These are phyloP conservation scores for Chaetorhynchus papuensis DNA, from an alignment of 2,113 vertebrate species.

Conservation along the genomic window DNA sequence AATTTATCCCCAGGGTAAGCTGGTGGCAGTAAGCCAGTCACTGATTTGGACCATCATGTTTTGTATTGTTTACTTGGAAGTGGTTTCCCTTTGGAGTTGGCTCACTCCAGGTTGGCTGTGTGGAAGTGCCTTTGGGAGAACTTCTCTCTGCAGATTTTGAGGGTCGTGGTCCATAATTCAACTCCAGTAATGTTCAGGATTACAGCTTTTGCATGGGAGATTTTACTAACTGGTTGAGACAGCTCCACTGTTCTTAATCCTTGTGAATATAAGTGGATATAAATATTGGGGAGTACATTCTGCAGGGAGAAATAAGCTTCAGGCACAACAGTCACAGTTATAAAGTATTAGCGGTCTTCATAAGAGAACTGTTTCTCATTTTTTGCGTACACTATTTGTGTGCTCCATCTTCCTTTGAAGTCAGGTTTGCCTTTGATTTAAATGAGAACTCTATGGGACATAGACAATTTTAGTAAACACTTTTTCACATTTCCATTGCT, in stretches of 20 bases:
- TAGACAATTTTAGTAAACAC: neutral
- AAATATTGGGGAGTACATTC: conserved; percentile 6
- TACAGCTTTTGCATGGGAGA: neutral
- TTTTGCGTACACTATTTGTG: neutral
- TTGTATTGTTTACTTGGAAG: neutral
- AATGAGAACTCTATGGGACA: neutral
- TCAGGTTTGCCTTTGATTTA: neutral
- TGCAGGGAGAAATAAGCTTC: neutral
- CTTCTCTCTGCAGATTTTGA: neutral
- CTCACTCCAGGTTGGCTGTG: neutral
- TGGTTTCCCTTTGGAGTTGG: neutral
- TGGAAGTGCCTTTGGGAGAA: neutral
- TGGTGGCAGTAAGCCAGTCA: neutral
- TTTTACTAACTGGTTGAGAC: conserved; percentile 13
- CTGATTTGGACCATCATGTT: neutral
- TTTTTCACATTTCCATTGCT: neutral
- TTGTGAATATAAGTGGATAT: conserved; percentile 1
- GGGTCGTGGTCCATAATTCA: neutral
- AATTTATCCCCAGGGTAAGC: neutral
- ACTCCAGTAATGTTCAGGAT: neutral
- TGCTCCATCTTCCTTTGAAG: neutral
- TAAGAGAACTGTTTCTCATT: neutral
- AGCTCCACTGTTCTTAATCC: conserved; percentile 1
- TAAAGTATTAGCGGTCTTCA: neutral
- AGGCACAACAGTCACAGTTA: neutral